Conservation (phyloP, 2,113 vertebrate species). For the Elachura formosa region DNA sequence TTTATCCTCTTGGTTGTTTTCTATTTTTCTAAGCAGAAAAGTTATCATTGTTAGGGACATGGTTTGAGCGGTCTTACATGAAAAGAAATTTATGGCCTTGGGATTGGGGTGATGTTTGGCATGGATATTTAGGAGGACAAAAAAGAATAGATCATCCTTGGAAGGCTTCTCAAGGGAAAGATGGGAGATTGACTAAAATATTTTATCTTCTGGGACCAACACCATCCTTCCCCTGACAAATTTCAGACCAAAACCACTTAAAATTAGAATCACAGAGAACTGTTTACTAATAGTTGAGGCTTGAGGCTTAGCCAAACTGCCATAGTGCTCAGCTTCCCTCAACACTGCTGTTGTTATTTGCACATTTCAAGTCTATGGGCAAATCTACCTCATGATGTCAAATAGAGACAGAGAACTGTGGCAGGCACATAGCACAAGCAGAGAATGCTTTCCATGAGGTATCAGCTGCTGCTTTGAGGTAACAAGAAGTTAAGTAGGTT, state of each 20-base stretch:
- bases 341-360: not conserved
- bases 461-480: conserved; percentile 10
- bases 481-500: not conserved
- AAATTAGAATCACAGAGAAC: not conserved
- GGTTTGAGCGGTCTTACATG: not conserved
- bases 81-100: not conserved
- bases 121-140: not conserved
- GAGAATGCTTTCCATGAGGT: not conserved
- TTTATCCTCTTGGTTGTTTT: not conserved
- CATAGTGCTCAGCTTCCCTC: not conserved
- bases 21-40: not conserved
- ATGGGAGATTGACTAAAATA: not conserved
- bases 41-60: not conserved
- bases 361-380: fast-evolving
- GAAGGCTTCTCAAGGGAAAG: not conserved
- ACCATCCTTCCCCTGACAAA: not conserved
- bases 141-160: not conserved
- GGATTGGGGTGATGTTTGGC: not conserved
- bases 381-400: not conserved
- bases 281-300: not conserved
- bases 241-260: not conserved
- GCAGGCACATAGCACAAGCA: not conserved
- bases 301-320: not conserved
- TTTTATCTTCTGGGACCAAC: not conserved
- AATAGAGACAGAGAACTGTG: not conserved